Evolutionary conservation across 2,888 invertebrate species (phyloP).

Genomic region (Blomia tropicalis): DNA sequence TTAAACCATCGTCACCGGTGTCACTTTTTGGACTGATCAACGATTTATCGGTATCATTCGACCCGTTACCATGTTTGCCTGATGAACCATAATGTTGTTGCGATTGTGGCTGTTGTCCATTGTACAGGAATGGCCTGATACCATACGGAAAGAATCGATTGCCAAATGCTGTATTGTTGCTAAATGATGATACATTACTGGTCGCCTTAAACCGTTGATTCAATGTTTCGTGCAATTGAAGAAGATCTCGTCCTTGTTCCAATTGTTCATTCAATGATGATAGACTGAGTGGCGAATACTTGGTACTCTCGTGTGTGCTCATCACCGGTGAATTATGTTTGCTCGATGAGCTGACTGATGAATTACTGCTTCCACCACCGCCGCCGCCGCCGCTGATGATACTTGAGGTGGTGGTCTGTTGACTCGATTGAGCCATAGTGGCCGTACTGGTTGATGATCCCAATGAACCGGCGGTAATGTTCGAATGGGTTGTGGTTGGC

Average conservation of each 20-base stretch:
- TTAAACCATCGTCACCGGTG: background rate
- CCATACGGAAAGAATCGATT: conserved; percentile 23
- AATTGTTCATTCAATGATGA: conserved; percentile 8
- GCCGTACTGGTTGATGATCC: background rate
- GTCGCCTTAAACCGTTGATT: conserved; percentile 21
- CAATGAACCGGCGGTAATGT: background rate
- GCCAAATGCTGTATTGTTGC: background rate
- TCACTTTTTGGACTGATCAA: background rate
- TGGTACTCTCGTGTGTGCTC: background rate
- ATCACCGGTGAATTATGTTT: conserved; percentile 1
- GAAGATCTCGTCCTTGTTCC: conserved; percentile 8
- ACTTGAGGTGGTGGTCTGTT: background rate
- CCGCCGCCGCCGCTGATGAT: background rate
- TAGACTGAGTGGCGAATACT: background rate
- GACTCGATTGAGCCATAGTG: background rate
- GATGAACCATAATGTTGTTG: background rate
- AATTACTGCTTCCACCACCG: background rate
- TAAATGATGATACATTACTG: background rate
- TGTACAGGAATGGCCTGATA: conserved; percentile 4
- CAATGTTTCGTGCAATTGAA: conserved; percentile 17
- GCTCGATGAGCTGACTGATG: conserved; percentile 14
- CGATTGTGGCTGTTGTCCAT: background rate
- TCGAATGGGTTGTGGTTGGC: too few relatives aligned
- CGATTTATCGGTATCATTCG: background rate
- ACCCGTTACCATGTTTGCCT: background rate